Evolutionary conservation across 2,888 invertebrate genomes (phyloP), one percentile per base, ranked within the genome.

Genomic region (Archips xylosteana): DNA sequence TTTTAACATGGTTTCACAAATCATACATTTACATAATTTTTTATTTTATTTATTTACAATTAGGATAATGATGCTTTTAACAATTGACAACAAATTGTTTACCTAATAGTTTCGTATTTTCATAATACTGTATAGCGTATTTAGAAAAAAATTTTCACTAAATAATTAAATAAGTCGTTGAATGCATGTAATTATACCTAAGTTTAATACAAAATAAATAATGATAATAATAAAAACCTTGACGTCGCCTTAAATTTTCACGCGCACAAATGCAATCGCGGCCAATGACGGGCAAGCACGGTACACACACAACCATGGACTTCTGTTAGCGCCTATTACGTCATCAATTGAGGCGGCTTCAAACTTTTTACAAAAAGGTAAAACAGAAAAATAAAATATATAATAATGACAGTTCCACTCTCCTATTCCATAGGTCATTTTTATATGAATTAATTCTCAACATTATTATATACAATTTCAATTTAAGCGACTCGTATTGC

Each of bases 401-500:
- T 39, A 39, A 39, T 5, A 4, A 12, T 57, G 12, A 49, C 47
- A 61, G 23, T 67, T 45, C n/a, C 8, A 69, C 32, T 69, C 39
- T 69, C 69, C 64, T 71, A 68, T 62, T 68, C 45, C 15, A 74
- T 61, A 67, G 74, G 63, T 62, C 47, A 39, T 32, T 67, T 23
- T 63, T 60, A 54, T 23, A 68, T n/a, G 9, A 60, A 76, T 70
- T 70, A 75, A 76, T 79, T 79, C 80, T 72, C 76, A 81, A 78
- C 75, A 71, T 66, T 65, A 62, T 74, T 82, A 80, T 81, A 70
- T 81, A 81, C 81, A 81, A 68, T 76, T 78, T 71, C 54, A 76
- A 79, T 85, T 82, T 85, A 90, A 92, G 92, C 92, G 88, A 89
- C 83, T 85, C 74, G 83, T 92, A 92, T 92, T 92, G 91, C 90